phyloP scores from a whole-genome alignment of 1,140 invertebrate genomes.

The Cotesia chilonis region DNA sequence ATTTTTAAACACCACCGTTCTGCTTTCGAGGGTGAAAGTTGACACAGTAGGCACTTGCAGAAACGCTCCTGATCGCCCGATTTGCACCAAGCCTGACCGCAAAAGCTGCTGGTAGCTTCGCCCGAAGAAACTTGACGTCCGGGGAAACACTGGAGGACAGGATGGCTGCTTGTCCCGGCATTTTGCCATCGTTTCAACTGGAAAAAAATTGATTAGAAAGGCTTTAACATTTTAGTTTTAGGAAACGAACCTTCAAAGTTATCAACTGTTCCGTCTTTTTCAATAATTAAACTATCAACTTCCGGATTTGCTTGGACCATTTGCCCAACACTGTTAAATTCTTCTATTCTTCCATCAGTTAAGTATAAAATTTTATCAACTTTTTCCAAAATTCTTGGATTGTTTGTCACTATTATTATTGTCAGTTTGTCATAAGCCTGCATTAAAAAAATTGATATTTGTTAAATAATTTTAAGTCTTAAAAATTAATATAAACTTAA shows the following conservation, averaged over 20 bases:
- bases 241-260: constrained; percentile 15
- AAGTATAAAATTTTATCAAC: constrained; percentile 28
- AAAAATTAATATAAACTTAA: no score
- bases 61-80: constrained; percentile 17
- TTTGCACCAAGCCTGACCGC: constrained; percentile 14
- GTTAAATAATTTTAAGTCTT: no score
- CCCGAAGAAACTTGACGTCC: constrained; percentile 16
- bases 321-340: background rate
- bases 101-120: constrained; percentile 20
- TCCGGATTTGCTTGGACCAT: constrained; percentile 6
- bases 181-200: constrained; percentile 19
- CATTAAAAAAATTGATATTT: no score
- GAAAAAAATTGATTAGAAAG: background rate
- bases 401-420: constrained; percentile 23
- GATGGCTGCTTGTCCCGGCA: constrained; percentile 12
- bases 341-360: constrained; percentile 6
- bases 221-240: no score
- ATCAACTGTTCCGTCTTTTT: constrained; percentile 7
- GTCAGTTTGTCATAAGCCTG: constrained; percentile 9
- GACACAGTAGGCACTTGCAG: constrained; percentile 8
- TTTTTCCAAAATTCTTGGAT: constrained; percentile 18
- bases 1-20: background rate
- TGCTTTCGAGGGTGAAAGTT: background rate
- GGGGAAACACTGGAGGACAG: background rate
- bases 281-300: constrained; percentile 10